Evolutionary conservation across 2,797 vertebrate genomes (phyloP), one percentile per base, ranked within the genome.

Genomic region (Hippoglossus hippoglossus): DNA sequence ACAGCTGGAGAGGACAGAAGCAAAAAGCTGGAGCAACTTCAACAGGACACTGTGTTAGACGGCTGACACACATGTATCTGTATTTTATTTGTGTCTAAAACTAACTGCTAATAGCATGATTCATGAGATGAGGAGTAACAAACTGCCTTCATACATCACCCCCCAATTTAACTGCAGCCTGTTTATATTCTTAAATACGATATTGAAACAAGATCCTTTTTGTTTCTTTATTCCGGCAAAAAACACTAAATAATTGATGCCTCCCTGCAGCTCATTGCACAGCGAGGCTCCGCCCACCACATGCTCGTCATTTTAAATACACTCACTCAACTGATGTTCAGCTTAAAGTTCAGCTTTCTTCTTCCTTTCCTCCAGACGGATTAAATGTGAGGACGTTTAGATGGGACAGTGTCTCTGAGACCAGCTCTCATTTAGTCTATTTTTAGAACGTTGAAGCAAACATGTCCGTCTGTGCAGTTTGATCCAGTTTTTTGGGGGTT

Each of bases 241-340:
- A 83, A 63, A 64, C 71, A 36, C 73, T 85, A 67, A 84, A 90
- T 90, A 75, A 88, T 88, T 87, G 18, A 89, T 85, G 82, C 39
- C 74, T 73, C 58, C 67, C 80, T 80, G 63, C 77, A 81, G 79
- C 79, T 84, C 66, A 77, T 77, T 82, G 73, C 67, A 57, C 63
- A 28, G 36, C 24, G 16, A 78, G 50, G 47, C 62, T 76, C 63
- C 60, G 51, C 64, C 62, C 52, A 25, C 21, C 60, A 54, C 34
- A 7, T 22, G 36, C 61, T 64, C 5, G 0, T 71, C 50, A 57
- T 70, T 69, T 77, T 83, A 75, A 69, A 70, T 67, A 63, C 62
- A 16, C 0, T 69, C 50, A 58, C 28, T 25, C 6, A 53, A 63
- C 24, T 63, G 49, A 60, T 28, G 19, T 44, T 71, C 10, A 47